Percentiles rank a stretch among this genome's conserved stretches.
These are phyloP conservation scores for Anadara kagoshimensis DNA, from an alignment of 1,140 invertebrate genomes.

Conservation along the genomic window DNA sequence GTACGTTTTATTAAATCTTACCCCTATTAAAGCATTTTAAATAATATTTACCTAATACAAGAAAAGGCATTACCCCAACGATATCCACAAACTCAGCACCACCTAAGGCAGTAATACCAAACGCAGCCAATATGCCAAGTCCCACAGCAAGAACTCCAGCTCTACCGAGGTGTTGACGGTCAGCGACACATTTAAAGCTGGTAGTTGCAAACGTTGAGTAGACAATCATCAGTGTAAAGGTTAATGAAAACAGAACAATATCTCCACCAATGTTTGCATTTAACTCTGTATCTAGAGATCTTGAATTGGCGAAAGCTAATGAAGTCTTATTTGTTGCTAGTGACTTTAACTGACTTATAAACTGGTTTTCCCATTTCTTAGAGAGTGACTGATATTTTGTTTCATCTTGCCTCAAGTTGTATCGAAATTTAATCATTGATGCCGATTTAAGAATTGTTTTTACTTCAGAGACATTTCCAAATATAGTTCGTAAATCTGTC, in stretches of 20 bases:
- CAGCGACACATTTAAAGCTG: background rate
- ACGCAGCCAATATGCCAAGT: slow-evolving; percentile 1
- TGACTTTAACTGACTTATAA: background rate
- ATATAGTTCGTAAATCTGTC: background rate
- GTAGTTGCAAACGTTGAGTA: slow-evolving; percentile 51
- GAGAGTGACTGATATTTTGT: background rate
- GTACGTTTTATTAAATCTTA: too few species aligned
- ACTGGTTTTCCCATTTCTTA: slow-evolving; percentile 2
- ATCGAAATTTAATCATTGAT: slow-evolving; percentile 1
- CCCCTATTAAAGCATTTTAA: too few species aligned
- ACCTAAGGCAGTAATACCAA: slow-evolving; percentile 1
- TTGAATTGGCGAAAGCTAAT: background rate
- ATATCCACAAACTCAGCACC: slow-evolving; percentile 4
- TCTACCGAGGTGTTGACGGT: slow-evolving; percentile 8
- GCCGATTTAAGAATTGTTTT: background rate
- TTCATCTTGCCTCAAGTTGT: background rate
- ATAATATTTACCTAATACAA: slow-evolving; percentile 3
- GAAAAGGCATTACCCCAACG: slow-evolving; percentile 17
- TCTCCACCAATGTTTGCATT: slow-evolving; percentile 13
- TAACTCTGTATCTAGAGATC: slow-evolving; percentile 7
- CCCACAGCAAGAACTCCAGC: background rate
- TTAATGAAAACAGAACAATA: slow-evolving; percentile 24
- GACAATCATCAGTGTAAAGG: slow-evolving; percentile 58
- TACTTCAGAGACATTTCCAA: background rate
- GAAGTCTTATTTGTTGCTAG: background rate